These are phyloP conservation scores for Pyrrhia umbra DNA, from an alignment of 2,888 invertebrate genomes.

Conservation along the genomic window DNA sequence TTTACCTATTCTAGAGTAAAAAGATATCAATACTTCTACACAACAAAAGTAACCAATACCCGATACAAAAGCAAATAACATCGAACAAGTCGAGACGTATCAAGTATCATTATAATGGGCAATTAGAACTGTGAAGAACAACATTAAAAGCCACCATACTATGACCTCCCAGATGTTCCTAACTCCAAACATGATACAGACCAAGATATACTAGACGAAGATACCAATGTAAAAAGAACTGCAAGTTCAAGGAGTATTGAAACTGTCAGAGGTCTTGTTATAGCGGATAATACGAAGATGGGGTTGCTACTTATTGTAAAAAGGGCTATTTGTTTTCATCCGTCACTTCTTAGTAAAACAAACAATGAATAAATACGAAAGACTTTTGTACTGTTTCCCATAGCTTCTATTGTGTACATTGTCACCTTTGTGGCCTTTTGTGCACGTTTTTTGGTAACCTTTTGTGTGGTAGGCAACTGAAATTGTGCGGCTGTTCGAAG, in stretches of 20 bases:
- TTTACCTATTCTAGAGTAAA: not conserved
- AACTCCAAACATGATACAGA: conserved; percentile 12
- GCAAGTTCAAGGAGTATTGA: conserved; percentile 7
- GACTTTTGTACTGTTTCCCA: conserved; percentile 84
- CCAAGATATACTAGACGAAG: conserved; percentile 14
- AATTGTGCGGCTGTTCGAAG: conserved; percentile 71
- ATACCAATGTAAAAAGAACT: conserved; percentile 53
- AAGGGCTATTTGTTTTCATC: conserved; percentile 86
- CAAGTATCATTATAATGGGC: conserved; percentile 89
- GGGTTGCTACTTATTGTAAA: conserved; percentile 77
- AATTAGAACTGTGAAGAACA: conserved; percentile 86
- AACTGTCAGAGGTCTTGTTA: conserved; percentile 54
- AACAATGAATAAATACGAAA: conserved; percentile 86
- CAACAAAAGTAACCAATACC: conserved; percentile 38
- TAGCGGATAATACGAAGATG: conserved; percentile 70
- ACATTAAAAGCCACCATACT: conserved; percentile 59
- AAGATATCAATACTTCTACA: not conserved
- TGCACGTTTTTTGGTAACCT: conserved; percentile 72
- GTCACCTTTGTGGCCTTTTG: conserved; percentile 84
- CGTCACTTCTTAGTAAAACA: conserved; percentile 87
- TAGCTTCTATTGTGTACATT: conserved; percentile 83
- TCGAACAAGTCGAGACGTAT: conserved; percentile 72
- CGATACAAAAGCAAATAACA: conserved; percentile 46
- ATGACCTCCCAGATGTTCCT: conserved; percentile 18
- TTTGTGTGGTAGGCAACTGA: conserved; percentile 74